Conservation (phyloP, 2,113 vertebrate species). For the Odontesthes bonariensis region DNA sequence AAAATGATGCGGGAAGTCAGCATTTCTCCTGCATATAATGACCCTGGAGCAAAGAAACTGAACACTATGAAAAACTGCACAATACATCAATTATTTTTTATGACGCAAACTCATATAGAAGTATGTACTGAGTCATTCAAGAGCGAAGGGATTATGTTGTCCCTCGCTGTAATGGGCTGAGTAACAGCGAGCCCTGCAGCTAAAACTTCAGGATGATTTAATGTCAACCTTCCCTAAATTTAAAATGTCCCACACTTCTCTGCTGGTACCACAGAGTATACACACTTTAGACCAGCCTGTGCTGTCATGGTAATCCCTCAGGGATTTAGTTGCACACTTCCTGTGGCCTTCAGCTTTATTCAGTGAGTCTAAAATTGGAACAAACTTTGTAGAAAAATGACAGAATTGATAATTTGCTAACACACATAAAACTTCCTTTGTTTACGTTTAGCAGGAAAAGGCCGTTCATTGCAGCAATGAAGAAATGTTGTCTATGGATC, state of each 20-base stretch:
- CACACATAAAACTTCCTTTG: not conserved
- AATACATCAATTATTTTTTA: slow-evolving; percentile 68
- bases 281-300: slow-evolving; percentile 26
- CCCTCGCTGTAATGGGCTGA: slow-evolving; percentile 42
- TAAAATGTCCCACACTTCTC: slow-evolving; percentile 35
- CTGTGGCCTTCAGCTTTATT: slow-evolving; percentile 5
- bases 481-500: not conserved
- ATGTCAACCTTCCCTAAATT: slow-evolving; percentile 37
- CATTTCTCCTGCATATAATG: slow-evolving; percentile 57
- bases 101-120: slow-evolving; percentile 64
- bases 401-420: slow-evolving; percentile 10
- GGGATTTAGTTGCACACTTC: slow-evolving; percentile 15
- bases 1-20: slow-evolving; percentile 61
- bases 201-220: slow-evolving; percentile 59
- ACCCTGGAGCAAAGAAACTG: slow-evolving; percentile 56
- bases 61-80: slow-evolving; percentile 49
- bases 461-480: not conserved
- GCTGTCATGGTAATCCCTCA: slow-evolving; percentile 23
- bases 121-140: slow-evolving; percentile 66
- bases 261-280: slow-evolving; percentile 28
- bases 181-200: slow-evolving; percentile 53
- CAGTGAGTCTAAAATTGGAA: slow-evolving; percentile 1
- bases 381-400: not conserved
- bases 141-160: slow-evolving; percentile 62
- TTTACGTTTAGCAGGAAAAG: not conserved